Conservation (phyloP, 2,113 vertebrate species). For the Suncus etruscus region DNA sequence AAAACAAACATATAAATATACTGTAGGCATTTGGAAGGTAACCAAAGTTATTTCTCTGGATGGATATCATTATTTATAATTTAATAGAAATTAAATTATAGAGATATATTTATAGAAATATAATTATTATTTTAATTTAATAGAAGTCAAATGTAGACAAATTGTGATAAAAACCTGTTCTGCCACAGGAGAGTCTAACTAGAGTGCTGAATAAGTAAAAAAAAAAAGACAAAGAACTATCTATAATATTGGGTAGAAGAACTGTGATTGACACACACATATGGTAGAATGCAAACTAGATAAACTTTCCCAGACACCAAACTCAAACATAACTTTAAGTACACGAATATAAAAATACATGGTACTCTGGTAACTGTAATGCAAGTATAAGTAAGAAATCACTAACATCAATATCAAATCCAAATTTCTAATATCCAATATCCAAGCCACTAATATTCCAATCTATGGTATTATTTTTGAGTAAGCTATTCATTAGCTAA, state of each 20-base stretch:
- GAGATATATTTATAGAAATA: too few species aligned
- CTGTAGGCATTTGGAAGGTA: background rate
- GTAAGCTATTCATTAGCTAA: constrained; percentile 37
- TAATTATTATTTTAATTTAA: background rate
- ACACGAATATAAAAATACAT: background rate
- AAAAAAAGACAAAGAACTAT: background rate
- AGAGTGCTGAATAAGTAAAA: background rate
- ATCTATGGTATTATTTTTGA: constrained; percentile 61
- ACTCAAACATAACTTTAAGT: background rate
- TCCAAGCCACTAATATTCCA: constrained; percentile 12
- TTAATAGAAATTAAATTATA: background rate
- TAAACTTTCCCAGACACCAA: too few species aligned
- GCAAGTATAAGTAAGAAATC: background rate
- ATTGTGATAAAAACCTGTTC: too few species aligned
- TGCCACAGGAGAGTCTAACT: background rate
- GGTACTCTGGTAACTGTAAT: background rate
- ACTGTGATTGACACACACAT: background rate
- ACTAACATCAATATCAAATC: background rate
- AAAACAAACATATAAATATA: background rate
- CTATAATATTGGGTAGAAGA: background rate
- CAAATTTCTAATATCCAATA: background rate
- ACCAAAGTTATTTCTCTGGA: background rate
- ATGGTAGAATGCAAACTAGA: background rate
- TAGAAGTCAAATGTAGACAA: background rate
- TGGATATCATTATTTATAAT: background rate